A percentile compares a stretch with the other conserved stretches of the same genome.
Evolutionary conservation across 2,888 invertebrate genomes (phyloP).

Genomic region (Dorcus hopei): DNA sequence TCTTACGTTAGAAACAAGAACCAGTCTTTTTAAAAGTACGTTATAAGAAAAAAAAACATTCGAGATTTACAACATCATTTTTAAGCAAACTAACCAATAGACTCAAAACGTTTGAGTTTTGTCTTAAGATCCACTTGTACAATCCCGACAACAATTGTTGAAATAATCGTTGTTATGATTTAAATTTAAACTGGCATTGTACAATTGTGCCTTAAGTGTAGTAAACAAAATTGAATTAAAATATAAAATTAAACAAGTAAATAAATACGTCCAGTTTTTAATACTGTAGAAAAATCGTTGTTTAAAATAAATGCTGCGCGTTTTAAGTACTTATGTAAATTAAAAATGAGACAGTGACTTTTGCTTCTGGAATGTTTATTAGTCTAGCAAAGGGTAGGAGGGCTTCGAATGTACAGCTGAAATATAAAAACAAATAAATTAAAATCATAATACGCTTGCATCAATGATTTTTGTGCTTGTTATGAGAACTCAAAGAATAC

Average conservation of each 20-base stretch:
- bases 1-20: no score
- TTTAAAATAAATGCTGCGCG: not conserved
- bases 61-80: no score
- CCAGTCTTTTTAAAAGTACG: no score
- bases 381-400: slow-evolving; percentile 39
- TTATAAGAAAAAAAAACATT: no score
- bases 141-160: no score
- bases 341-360: not conserved
- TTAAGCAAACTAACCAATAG: no score
- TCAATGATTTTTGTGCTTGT: slow-evolving; percentile 7
- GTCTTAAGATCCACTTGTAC: no score
- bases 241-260: not conserved
- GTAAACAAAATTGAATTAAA: no score
- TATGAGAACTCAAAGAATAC: not conserved
- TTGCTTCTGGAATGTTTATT: slow-evolving; percentile 5
- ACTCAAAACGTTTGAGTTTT: no score
- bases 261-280: not conserved
- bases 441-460: slow-evolving; percentile 22
- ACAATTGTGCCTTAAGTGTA: not conserved
- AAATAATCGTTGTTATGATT: no score
- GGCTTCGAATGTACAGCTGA: slow-evolving; percentile 43
- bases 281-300: not conserved
- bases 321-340: not conserved
- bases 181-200: not conserved
- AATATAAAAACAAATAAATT: slow-evolving; percentile 39